Evolutionary conservation across 2,888 invertebrate species (phyloP).

Genomic region (Aleiodes leptofemur): DNA sequence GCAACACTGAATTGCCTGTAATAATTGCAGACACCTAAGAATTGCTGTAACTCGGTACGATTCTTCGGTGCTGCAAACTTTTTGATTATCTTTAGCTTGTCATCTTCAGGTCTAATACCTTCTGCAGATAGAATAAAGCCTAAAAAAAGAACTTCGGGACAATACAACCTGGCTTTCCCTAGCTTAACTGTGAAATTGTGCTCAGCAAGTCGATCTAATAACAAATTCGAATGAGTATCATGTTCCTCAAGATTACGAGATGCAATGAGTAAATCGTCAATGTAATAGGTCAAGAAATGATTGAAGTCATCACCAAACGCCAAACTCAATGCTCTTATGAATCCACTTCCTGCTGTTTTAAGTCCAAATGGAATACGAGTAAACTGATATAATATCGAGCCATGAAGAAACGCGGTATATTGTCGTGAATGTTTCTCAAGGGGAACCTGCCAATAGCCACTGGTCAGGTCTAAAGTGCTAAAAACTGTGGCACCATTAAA

Average conservation of each 20-base stretch:
- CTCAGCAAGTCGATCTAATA: conserved; percentile 49
- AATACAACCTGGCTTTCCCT: conserved; percentile 58
- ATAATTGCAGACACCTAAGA: conserved; percentile 51
- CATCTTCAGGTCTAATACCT: conserved; percentile 47
- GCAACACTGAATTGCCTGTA: conserved; percentile 15
- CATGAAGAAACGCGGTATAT: conserved; percentile 50
- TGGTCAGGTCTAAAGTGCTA: conserved; percentile 53
- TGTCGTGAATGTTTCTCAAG: conserved; percentile 42
- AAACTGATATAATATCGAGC: conserved; percentile 53
- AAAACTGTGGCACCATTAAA: conserved; percentile 49
- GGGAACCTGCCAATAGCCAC: conserved; percentile 54
- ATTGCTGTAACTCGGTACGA: conserved; percentile 58
- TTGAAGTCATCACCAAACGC: background rate
- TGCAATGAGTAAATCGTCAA: conserved; percentile 47
- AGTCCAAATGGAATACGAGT: conserved; percentile 61
- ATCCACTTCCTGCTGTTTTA: conserved; percentile 60
- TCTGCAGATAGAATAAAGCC: conserved; percentile 46
- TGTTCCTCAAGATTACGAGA: conserved; percentile 55
- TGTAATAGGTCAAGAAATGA: background rate
- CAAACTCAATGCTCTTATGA: conserved; percentile 45
- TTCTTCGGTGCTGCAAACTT: conserved; percentile 59
- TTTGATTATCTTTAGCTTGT: conserved; percentile 55
- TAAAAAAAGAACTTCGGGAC: conserved; percentile 51
- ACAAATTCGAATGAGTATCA: conserved; percentile 49
- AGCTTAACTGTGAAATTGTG: conserved; percentile 48